phyloP scores from a whole-genome alignment of 64 coral and sea anemone genomes.

The Acropora tenuis region DNA sequence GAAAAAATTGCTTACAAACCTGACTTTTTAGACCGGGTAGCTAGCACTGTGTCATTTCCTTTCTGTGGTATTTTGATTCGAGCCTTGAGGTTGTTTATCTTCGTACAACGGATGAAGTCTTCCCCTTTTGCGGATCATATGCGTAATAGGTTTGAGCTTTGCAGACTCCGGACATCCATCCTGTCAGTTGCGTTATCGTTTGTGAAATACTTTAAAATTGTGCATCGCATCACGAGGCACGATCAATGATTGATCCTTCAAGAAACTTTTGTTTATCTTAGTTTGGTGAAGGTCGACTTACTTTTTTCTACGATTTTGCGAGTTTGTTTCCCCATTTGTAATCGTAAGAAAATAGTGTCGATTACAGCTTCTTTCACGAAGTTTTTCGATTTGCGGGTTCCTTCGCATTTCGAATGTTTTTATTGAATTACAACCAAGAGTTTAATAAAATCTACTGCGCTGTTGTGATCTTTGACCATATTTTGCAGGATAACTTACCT shows the following conservation, averaged over 20 bases:
- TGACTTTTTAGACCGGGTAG: not conserved
- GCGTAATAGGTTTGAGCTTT: constrained; percentile 14
- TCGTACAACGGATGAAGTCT: constrained; percentile 16
- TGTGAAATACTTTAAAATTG: not conserved
- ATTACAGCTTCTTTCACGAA: too few species aligned
- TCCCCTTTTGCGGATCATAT: not conserved
- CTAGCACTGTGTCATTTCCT: not conserved
- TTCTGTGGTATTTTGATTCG: not conserved
- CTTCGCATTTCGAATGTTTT: too few species aligned
- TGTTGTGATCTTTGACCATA: too few species aligned
- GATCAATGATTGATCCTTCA: too few species aligned
- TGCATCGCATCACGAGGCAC: not conserved
- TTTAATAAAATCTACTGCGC: too few species aligned
- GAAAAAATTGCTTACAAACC: not conserved
- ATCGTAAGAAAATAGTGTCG: too few species aligned
- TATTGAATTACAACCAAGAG: too few species aligned
- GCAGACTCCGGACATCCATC: not conserved
- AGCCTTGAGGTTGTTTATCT: not conserved
- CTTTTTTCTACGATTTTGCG: not conserved
- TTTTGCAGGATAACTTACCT: too few species aligned
- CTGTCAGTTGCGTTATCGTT: not conserved
- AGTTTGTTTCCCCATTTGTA: not conserved
- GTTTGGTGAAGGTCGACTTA: too few species aligned
- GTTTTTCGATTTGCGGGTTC: too few species aligned
- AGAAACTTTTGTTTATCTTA: too few species aligned